These are phyloP conservation scores for Hydrozoanthus tunicans DNA, from an alignment of 64 coral and sea anemone species.

Conservation along the genomic window DNA sequence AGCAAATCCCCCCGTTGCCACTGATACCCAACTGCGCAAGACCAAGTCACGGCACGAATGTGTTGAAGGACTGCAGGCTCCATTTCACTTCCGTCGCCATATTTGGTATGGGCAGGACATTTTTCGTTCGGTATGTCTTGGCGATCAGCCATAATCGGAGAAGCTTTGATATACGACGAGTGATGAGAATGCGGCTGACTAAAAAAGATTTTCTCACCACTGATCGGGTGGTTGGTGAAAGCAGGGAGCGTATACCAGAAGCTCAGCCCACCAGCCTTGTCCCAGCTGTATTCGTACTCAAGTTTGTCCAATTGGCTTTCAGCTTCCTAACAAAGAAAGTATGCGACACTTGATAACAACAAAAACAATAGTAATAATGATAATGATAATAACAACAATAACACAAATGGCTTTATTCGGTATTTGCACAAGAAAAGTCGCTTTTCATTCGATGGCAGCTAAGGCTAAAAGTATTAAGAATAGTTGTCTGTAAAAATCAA, in stretches of 20 bases:
- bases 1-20: constrained; percentile 72
- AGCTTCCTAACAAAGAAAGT: background rate
- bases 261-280: background rate
- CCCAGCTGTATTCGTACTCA: constrained; percentile 36
- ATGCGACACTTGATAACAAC: background rate
- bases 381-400: too few relatives aligned
- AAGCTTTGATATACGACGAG: constrained; percentile 9
- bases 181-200: background rate
- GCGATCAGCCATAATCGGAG: background rate
- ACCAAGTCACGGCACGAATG: constrained; percentile 52
- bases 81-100: constrained; percentile 76
- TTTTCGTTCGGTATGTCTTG: background rate
- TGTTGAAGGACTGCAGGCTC: constrained; percentile 75
- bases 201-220: constrained; percentile 33
- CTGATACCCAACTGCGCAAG: constrained; percentile 69
- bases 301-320: background rate
- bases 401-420: too few relatives aligned
- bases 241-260: background rate
- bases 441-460: too few relatives aligned
- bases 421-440: too few relatives aligned
- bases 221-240: constrained; percentile 21
- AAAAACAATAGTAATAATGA: too few relatives aligned
- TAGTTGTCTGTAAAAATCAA: too few relatives aligned
- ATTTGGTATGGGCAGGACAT: constrained; percentile 18
- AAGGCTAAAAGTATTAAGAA: too few relatives aligned